Conservation (phyloP, 2,888 invertebrate species). For the Acholoe squamosa region DNA sequence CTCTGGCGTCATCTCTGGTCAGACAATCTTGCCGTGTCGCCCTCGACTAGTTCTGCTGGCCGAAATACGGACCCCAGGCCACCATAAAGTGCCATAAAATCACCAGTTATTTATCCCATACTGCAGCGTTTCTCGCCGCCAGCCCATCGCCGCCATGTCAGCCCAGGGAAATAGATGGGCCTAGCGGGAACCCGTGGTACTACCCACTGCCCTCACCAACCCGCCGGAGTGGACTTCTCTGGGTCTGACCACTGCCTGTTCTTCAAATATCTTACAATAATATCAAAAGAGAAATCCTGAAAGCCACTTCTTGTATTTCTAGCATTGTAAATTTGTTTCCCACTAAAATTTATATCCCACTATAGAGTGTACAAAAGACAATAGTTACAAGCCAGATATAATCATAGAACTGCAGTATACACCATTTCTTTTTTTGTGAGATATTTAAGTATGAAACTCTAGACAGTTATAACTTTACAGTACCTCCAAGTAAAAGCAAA, state of each 20-base stretch:
- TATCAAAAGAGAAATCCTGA: too few relatives aligned
- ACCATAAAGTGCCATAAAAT: conserved; percentile 58
- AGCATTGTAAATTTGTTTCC: too few relatives aligned
- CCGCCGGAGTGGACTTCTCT: not conserved
- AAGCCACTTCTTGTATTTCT: too few relatives aligned
- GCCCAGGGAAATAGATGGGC: not conserved
- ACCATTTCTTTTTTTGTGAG: too few relatives aligned
- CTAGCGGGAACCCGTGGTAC: conserved; percentile 22
- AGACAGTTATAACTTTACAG: too few relatives aligned
- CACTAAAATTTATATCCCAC: too few relatives aligned
- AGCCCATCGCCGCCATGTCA: conserved; percentile 42
- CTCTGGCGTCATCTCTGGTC: conserved; percentile 6
- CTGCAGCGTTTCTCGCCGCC: not conserved
- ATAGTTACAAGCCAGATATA: too few relatives aligned
- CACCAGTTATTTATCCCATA: conserved; percentile 29
- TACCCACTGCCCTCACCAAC: not conserved
- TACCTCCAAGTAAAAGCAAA: too few relatives aligned
- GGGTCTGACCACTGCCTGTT: not conserved
- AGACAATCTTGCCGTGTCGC: conserved; percentile 52
- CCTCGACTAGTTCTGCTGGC: conserved; percentile 12
- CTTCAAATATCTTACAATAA: too few relatives aligned
- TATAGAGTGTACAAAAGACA: too few relatives aligned
- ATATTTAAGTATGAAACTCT: too few relatives aligned
- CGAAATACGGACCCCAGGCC: conserved; percentile 54
- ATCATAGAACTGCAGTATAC: too few relatives aligned